Conservation (phyloP, 2,797 vertebrate genomes). For the Aphelocoma californica region DNA sequence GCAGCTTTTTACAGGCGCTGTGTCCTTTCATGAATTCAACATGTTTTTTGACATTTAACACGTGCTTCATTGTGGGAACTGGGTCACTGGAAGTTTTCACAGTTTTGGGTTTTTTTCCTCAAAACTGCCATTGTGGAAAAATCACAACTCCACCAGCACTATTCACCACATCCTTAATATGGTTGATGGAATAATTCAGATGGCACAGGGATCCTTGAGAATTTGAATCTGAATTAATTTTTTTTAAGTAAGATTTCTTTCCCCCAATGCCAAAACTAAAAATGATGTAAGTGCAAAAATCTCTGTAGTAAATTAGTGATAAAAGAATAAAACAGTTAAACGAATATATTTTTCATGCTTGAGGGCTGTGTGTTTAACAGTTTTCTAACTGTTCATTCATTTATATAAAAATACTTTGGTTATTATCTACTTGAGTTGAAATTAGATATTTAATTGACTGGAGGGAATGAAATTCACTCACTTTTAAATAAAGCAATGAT, state of each 20-base stretch:
- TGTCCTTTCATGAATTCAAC: background rate
- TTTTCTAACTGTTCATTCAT: conserved; percentile 74
- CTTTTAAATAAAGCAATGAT: conserved; percentile 73
- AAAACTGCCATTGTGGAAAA: background rate
- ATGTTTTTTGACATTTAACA: background rate
- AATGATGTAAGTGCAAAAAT: conserved; percentile 46
- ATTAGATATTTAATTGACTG: conserved; percentile 80
- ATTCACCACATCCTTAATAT: background rate
- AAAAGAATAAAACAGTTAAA: conserved; percentile 74
- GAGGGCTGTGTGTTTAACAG: conserved; percentile 71
- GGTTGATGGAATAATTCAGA: background rate
- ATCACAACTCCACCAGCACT: background rate
- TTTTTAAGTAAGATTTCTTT: conserved; percentile 51
- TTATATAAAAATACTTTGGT: conserved; percentile 73
- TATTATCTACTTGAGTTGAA: conserved; percentile 76
- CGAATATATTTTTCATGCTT: conserved; percentile 72
- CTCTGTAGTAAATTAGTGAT: conserved; percentile 64
- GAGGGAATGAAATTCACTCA: conserved; percentile 74
- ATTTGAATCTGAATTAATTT: conserved; percentile 22
- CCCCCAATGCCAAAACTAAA: conserved; percentile 40
- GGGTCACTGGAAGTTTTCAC: background rate
- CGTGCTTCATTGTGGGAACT: background rate
- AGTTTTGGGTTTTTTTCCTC: background rate
- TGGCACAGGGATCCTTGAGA: background rate
- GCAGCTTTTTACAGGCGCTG: background rate